A percentile compares a stretch with the other conserved stretches of the same genome.
Evolutionary conservation across 1,140 invertebrate genomes (phyloP).

Genomic region (Hypsibius dujardini): DNA sequence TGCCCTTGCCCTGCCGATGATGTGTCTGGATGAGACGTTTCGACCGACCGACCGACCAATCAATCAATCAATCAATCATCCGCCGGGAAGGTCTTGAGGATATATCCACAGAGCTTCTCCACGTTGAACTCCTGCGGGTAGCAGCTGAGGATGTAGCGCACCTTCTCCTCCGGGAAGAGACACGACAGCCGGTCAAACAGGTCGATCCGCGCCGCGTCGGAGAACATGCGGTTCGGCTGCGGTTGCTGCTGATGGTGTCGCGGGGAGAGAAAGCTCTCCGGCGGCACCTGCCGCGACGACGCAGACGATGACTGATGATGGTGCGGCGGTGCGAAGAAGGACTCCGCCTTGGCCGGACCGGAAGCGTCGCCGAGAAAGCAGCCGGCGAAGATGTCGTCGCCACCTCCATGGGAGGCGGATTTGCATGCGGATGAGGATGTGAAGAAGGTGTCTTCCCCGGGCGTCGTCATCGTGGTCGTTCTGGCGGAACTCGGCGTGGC

Average conservation of each 20-base stretch:
- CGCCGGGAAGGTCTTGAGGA: slow-evolving; percentile 50
- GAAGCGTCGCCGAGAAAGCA: slow-evolving; percentile 22
- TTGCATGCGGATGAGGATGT: too few relatives aligned
- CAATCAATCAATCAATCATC: too few relatives aligned
- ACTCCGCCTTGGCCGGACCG: slow-evolving; percentile 20
- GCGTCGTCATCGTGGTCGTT: slow-evolving; percentile 36
- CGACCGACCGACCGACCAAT: too few relatives aligned
- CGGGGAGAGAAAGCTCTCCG: slow-evolving; percentile 20
- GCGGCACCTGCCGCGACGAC: slow-evolving; percentile 17
- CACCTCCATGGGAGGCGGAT: too few relatives aligned
- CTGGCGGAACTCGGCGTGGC: slow-evolving; percentile 32
- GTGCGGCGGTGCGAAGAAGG: slow-evolving; percentile 19
- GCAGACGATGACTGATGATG: slow-evolving; percentile 20
- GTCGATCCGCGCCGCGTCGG: slow-evolving; percentile 8
- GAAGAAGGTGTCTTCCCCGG: too few relatives aligned
- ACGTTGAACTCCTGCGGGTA: slow-evolving; percentile 71
- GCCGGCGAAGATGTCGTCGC: background rate
- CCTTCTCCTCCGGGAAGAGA: slow-evolving; percentile 71
- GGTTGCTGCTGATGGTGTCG: slow-evolving; percentile 24
- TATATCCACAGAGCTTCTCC: slow-evolving; percentile 67
- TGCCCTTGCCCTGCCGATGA: too few relatives aligned
- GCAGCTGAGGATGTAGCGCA: slow-evolving; percentile 58
- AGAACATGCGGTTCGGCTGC: slow-evolving; percentile 27
- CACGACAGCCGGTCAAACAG: slow-evolving; percentile 60
- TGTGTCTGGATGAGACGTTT: too few relatives aligned